These are phyloP conservation scores for Matsumyia berberina DNA, from an alignment of 2,888 invertebrate species.

Conservation along the genomic window DNA sequence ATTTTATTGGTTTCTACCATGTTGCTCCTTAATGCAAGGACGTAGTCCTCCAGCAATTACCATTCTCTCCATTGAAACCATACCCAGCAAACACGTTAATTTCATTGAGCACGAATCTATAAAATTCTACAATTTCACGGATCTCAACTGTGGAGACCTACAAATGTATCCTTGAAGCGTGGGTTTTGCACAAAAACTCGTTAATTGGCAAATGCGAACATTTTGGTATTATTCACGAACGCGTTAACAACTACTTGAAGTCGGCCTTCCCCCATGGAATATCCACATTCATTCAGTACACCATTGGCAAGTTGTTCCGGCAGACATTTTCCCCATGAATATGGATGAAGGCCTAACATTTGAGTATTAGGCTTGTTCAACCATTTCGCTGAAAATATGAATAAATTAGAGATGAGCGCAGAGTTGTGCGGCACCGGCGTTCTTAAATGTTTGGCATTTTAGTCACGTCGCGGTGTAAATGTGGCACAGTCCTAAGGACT, in stretches of 20 bases:
- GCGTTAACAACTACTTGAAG: slow-evolving; percentile 15
- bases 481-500: background rate
- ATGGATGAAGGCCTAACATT: slow-evolving; percentile 37
- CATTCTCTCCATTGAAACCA: too few relatives aligned
- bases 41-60: too few relatives aligned
- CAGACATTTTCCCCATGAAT: slow-evolving; percentile 25
- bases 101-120: background rate
- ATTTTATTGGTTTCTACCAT: too few relatives aligned
- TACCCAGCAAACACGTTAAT: too few relatives aligned
- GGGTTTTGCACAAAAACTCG: background rate
- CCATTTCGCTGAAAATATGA: slow-evolving; percentile 32
- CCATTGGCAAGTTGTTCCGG: background rate
- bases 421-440: slow-evolving; percentile 13
- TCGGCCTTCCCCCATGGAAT: background rate
- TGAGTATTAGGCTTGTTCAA: slow-evolving; percentile 22
- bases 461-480: slow-evolving; percentile 19
- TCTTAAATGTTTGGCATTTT: background rate
- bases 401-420: slow-evolving; percentile 35
- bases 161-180: slow-evolving; percentile 19
- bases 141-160: background rate
- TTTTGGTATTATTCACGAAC: slow-evolving; percentile 16
- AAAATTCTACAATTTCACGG: background rate
- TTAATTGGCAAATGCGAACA: slow-evolving; percentile 19
- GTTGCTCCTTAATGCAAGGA: too few relatives aligned
- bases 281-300: background rate